Percentiles rank a stretch among this genome's conserved stretches.
Conservation (phyloP, 35 echinoderm and acorn worm genomes). For the Amphiura filiformis region DNA sequence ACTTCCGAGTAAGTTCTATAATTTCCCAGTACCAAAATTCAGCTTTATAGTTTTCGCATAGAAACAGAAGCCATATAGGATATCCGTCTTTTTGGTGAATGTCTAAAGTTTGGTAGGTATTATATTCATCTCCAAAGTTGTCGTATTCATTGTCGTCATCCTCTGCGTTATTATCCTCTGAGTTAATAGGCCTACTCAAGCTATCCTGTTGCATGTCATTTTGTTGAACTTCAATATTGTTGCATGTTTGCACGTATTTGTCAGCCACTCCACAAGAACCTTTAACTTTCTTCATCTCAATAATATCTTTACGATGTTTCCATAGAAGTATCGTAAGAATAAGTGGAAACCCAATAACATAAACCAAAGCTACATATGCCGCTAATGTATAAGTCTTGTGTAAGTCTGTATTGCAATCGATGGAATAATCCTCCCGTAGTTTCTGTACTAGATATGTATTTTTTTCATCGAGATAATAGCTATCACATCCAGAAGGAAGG, state of each 20-base stretch:
- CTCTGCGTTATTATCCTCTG: not conserved
- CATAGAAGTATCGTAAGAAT: slow-evolving; percentile 19
- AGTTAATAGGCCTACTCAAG: not conserved
- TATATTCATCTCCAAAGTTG: not conserved
- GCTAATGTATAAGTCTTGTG: not conserved
- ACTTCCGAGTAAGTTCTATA: slow-evolving; percentile 41
- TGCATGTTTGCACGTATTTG: not conserved
- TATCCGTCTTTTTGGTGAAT: not conserved
- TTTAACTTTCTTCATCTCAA: not conserved
- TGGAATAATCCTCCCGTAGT: slow-evolving; percentile 37
- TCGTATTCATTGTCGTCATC: not conserved
- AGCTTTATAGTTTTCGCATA: slow-evolving; percentile 52
- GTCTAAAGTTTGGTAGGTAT: not conserved
- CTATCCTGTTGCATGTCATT: not conserved
- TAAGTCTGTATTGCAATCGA: not conserved
- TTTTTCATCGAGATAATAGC: slow-evolving; percentile 10
- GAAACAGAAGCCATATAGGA: slow-evolving; percentile 27
- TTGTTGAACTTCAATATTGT: not conserved
- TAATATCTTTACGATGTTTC: not conserved
- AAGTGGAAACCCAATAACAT: slow-evolving; percentile 35
- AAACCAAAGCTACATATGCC: not conserved
- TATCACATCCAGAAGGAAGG: slow-evolving; percentile 23
- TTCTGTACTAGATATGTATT: not conserved
- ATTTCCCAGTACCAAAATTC: slow-evolving; percentile 61
- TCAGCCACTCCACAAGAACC: not conserved